Percentiles rank a stretch among this genome's conserved stretches.
Evolutionary conservation across 1,140 invertebrate species (phyloP).

Genomic region (Papilio dardanus): DNA sequence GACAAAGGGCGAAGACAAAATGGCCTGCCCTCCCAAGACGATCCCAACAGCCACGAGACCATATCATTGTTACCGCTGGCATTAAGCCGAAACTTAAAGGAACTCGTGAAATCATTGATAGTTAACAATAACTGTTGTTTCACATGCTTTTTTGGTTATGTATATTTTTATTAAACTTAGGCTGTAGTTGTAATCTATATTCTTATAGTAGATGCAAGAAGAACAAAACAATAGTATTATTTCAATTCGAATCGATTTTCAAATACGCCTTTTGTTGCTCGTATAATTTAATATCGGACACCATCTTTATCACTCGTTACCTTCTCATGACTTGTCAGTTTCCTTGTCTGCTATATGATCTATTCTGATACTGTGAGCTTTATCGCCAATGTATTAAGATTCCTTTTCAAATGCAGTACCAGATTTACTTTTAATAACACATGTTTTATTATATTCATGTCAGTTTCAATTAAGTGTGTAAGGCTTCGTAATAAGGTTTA

Average conservation of each 20-base stretch:
- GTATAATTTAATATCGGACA: conserved; percentile 62
- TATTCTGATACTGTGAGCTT: conserved; percentile 26
- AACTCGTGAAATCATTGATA: neutral
- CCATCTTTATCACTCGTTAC: conserved; percentile 66
- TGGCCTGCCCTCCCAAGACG: conserved; percentile 63
- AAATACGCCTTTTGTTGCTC: conserved; percentile 60
- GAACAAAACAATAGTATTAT: conserved; percentile 49
- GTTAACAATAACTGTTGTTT: neutral
- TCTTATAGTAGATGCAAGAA: neutral
- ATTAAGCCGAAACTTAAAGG: neutral
- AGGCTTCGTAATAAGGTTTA: conserved; percentile 29
- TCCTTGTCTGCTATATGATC: conserved; percentile 31
- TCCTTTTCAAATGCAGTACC: conserved; percentile 28
- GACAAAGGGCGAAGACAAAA: conserved; percentile 58
- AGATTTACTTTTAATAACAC: conserved; percentile 2
- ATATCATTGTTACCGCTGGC: conserved; percentile 24
- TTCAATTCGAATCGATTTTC: conserved; percentile 62
- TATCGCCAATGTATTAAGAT: conserved; percentile 21
- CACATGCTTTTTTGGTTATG: neutral
- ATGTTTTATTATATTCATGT: conserved; percentile 28
- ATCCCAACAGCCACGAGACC: neutral
- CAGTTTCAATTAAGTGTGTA: conserved; percentile 31
- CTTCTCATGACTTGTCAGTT: conserved; percentile 63
- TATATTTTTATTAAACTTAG: neutral
- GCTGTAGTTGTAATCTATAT: neutral